These are phyloP conservation scores for Embiotoca jacksoni DNA, from an alignment of 2,113 vertebrate genomes.

Conservation along the genomic window DNA sequence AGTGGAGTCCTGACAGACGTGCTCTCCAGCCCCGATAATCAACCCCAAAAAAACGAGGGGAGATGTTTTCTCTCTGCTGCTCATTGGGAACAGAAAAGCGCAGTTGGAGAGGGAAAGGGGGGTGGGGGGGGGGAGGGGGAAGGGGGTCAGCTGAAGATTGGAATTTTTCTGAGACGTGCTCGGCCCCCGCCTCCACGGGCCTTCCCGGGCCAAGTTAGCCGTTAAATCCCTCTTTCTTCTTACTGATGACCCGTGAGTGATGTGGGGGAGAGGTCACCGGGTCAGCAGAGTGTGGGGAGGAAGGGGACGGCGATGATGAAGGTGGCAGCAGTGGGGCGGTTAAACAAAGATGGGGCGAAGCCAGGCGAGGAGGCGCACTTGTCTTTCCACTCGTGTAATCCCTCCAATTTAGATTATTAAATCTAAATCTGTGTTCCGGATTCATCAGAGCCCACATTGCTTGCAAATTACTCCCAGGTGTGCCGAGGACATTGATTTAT, in stretches of 20 bases:
- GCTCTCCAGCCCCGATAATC: constrained; percentile 62
- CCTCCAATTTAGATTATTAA: constrained; percentile 79
- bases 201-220: constrained; percentile 70
- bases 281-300: constrained; percentile 59
- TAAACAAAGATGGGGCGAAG: constrained; percentile 24
- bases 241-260: constrained; percentile 80
- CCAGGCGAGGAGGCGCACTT: constrained; percentile 55
- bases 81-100: constrained; percentile 66
- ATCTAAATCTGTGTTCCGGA: constrained; percentile 69
- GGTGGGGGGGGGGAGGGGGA: background rate
- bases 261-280: constrained; percentile 70
- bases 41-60: constrained; percentile 50
- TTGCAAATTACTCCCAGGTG: constrained; percentile 79
- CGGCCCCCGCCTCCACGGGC: constrained; percentile 43
- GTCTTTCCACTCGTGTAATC: constrained; percentile 75
- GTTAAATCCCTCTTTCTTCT: constrained; percentile 80
- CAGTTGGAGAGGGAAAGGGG: constrained; percentile 36
- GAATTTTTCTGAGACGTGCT: constrained; percentile 62
- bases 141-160: constrained; percentile 55
- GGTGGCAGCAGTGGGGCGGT: constrained; percentile 1
- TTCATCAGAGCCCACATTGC: constrained; percentile 66
- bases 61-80: constrained; percentile 60
- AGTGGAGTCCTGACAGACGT: constrained; percentile 66
- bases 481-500: constrained; percentile 31
- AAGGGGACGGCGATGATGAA: constrained; percentile 22